Conservation (phyloP, 2,113 vertebrate genomes). For the Psammodynastes pulverulentus region DNA sequence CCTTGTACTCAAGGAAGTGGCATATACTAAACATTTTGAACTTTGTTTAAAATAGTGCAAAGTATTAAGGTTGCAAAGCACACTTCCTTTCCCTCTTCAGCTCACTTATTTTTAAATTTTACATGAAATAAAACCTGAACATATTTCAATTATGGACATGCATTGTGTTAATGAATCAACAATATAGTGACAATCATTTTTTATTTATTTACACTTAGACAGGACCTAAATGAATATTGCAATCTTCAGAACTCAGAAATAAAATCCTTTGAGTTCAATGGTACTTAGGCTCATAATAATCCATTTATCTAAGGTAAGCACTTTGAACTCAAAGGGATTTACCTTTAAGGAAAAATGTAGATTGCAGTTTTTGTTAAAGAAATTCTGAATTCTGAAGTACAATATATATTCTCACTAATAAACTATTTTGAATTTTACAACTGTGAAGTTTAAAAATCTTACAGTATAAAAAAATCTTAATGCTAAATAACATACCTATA, state of each 20-base stretch:
- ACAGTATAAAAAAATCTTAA: neutral
- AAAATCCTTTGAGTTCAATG: neutral
- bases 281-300: neutral
- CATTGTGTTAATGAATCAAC: constrained; percentile 48
- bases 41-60: constrained; percentile 56
- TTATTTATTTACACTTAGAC: constrained; percentile 9
- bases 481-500: neutral
- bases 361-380: neutral
- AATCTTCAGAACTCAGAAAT: neutral
- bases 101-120: constrained; percentile 48
- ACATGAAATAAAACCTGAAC: constrained; percentile 43
- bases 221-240: neutral
- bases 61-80: constrained; percentile 46
- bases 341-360: neutral
- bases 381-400: neutral
- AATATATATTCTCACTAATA: neutral
- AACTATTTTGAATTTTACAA: neutral
- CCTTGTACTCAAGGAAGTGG: constrained; percentile 60
- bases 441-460: neutral
- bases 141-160: constrained; percentile 46
- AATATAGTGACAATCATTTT: constrained; percentile 44
- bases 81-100: constrained; percentile 19
- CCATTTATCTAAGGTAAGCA: neutral
- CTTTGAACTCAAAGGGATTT: neutral
- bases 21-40: constrained; percentile 63